These are phyloP conservation scores for Hoplodrina blanda DNA, from an alignment of 2,888 invertebrate genomes.

Conservation along the genomic window DNA sequence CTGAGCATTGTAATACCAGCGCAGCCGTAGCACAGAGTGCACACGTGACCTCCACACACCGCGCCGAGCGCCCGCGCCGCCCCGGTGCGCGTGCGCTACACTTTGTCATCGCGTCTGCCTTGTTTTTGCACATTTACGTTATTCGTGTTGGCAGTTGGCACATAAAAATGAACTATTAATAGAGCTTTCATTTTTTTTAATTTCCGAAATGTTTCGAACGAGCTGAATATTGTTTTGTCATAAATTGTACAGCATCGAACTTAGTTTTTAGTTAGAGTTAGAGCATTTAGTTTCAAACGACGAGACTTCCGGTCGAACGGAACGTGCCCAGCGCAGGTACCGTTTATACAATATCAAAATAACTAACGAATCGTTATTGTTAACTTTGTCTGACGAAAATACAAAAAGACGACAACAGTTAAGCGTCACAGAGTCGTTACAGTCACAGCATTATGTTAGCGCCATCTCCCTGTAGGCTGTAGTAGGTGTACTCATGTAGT, in stretches of 20 bases:
- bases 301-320: no score
- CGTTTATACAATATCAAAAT: no score
- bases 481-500: no score
- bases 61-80: no score
- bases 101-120: neutral
- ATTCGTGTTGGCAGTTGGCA: constrained; percentile 37
- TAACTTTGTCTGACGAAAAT: no score
- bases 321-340: no score
- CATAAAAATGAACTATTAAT: constrained; percentile 38
- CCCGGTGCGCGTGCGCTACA: neutral
- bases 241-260: neutral
- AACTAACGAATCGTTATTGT: no score
- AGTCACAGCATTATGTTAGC: no score
- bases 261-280: no score
- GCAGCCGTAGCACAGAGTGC: neutral
- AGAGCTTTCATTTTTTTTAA: constrained; percentile 24
- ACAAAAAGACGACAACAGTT: no score
- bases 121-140: constrained; percentile 17
- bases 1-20: neutral
- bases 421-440: no score
- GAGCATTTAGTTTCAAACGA: neutral
- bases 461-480: no score
- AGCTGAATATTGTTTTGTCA: neutral
- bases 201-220: neutral
- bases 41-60: neutral